phyloP scores from a whole-genome alignment of 92 coral and sea anemone species.

The Desmophyllum pertusum region DNA sequence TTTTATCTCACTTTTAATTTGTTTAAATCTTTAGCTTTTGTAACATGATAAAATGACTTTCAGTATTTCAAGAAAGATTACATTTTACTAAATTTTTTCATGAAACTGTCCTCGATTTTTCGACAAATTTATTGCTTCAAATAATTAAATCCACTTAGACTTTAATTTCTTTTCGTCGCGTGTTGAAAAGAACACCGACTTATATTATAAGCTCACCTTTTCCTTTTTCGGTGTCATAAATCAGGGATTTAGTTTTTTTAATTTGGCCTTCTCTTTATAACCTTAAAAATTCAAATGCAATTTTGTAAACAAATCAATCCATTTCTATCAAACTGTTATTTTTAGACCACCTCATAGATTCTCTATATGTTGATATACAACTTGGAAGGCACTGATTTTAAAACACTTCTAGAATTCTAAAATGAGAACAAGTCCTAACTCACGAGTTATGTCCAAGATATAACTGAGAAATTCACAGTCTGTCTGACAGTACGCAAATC shows the following conservation, averaged over 20 bases:
- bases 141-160: neutral
- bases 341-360: neutral
- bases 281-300: neutral
- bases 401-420: neutral
- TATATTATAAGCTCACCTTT: no score
- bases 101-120: neutral
- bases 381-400: neutral
- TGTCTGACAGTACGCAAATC: neutral
- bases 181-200: no score
- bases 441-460: no score
- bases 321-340: neutral
- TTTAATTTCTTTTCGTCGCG: neutral
- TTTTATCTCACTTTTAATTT: neutral
- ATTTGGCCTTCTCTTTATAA: neutral
- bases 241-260: neutral
- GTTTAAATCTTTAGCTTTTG: neutral
- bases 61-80: neutral
- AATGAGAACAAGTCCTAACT: neutral
- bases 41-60: neutral
- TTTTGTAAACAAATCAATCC: neutral
- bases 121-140: neutral
- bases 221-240: neutral
- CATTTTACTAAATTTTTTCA: neutral
- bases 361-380: neutral
- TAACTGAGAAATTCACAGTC: neutral